Evolutionary conservation across 1,140 invertebrate genomes (phyloP).

Genomic region (Leptopilina boulardi): DNA sequence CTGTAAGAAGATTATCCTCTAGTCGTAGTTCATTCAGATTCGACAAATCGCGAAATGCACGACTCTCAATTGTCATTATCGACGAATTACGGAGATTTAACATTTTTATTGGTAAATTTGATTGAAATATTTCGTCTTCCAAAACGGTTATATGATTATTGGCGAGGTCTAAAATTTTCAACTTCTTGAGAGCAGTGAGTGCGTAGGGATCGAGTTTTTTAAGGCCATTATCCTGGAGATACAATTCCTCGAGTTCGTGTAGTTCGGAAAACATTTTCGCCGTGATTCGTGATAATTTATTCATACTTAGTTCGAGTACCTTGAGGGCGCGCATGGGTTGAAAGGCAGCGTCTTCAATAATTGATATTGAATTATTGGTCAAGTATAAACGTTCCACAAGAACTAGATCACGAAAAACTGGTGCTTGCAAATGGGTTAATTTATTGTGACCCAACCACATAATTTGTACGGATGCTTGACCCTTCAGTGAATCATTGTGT

Average conservation of each 20-base stretch:
- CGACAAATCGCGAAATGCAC: conserved; percentile 81
- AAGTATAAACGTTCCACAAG: conserved; percentile 87
- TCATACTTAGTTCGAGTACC: conserved; percentile 87
- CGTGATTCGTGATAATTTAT: conserved; percentile 81
- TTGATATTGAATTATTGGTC: conserved; percentile 87
- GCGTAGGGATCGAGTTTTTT: conserved; percentile 77
- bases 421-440: conserved; percentile 82
- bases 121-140: conserved; percentile 80
- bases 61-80: conserved; percentile 79
- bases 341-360: conserved; percentile 88
- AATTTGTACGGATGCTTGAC: conserved; percentile 88
- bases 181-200: conserved; percentile 78
- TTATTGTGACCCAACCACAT: conserved; percentile 93
- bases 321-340: conserved; percentile 84
- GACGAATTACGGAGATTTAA: conserved; percentile 81
- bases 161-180: conserved; percentile 80
- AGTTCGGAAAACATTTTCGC: conserved; percentile 83
- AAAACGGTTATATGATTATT: conserved; percentile 78
- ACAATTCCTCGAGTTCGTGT: conserved; percentile 81
- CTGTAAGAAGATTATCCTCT: conserved; percentile 84
- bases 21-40: conserved; percentile 84
- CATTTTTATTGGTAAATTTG: conserved; percentile 77
- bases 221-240: conserved; percentile 79
- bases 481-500: conserved; percentile 86
- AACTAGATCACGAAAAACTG: conserved; percentile 85